Conservation (phyloP, 2,113 vertebrate genomes). For the Polyodon spathula region DNA sequence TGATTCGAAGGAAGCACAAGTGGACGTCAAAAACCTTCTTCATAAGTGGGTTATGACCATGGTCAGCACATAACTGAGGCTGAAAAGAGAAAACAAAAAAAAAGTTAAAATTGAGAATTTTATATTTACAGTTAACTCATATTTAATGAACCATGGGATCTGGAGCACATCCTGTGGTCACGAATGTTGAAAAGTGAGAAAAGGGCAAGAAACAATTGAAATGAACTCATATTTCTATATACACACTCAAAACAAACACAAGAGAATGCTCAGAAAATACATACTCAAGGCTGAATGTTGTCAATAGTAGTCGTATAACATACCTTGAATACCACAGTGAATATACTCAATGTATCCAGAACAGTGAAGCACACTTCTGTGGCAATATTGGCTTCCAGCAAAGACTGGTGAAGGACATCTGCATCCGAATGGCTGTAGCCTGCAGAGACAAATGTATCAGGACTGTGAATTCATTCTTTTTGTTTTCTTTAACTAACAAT, state of each 20-base stretch:
- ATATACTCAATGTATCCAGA: constrained; percentile 86
- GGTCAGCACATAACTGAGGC: constrained; percentile 84
- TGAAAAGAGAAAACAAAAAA: constrained; percentile 37
- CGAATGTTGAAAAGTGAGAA: too few relatives aligned
- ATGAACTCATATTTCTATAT: too few relatives aligned
- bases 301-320: constrained; percentile 15
- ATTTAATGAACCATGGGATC: too few relatives aligned
- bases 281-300: not conserved
- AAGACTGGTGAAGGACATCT: constrained; percentile 85
- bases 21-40: constrained; percentile 96
- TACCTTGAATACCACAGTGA: constrained; percentile 96
- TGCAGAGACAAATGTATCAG: constrained; percentile 41
- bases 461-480: constrained; percentile 16
- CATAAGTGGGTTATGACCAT: constrained; percentile 94
- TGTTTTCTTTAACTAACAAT: too few relatives aligned
- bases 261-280: too few relatives aligned
- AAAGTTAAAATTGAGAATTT: not conserved
- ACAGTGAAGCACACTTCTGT: constrained; percentile 94
- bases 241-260: too few relatives aligned
- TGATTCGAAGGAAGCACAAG: constrained; percentile 90
- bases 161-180: too few relatives aligned
- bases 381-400: constrained; percentile 90
- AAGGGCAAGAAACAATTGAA: too few relatives aligned
- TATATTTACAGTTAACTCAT: not conserved
- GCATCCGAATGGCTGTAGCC: constrained; percentile 92